Evolutionary conservation across 2,888 invertebrate species (phyloP), one percentile per base, ranked within the genome.

Genomic region (Candidula unifasciata): DNA sequence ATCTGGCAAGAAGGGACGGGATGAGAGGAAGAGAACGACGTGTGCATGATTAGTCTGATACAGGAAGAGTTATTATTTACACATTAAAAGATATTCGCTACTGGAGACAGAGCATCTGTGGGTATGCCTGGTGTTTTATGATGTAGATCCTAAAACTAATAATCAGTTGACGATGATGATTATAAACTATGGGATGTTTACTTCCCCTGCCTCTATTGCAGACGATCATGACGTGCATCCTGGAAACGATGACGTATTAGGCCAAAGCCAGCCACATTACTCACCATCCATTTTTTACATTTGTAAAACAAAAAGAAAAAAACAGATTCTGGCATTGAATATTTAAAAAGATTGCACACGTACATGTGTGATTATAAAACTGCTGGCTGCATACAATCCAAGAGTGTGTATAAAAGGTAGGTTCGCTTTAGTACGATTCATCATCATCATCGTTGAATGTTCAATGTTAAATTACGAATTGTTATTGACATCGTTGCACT

Each of bases 181-280:
- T n/a, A n/a, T n/a, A n/a, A n/a, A 44, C 2, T 3, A 27, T 68
- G 8, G 8, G 33, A 10, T 27, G 3, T 16, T 68, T 68, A 18
- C 30, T 30, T 68, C 68, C 68, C 68, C 16, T 68, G 68, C 27
- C 30, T 33, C 16, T 24, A 60, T 60, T 16, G 60, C 60, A 60
- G 60, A 60, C 30, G 68, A 68, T 35, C 71, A 8, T 79, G 79
- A 79, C 79, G 79, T 60, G 27, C 18, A 30, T 52, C 80, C 80
- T 80, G 54, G 80, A 69, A 54, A 80, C 80, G 30, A 54, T 80
- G 77, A 77, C 77, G 77, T 52, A 74, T n/a, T 13, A 13, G 35
- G 71, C 3, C 18, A 30, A 71, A 71, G 21, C 37, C 71, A 71
- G 1, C 37, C 37, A 37, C 71, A 21, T 8, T 24, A 16, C 37